phyloP scores from a whole-genome alignment of 2,888 invertebrate species.

The Folsomia manolachei region DNA sequence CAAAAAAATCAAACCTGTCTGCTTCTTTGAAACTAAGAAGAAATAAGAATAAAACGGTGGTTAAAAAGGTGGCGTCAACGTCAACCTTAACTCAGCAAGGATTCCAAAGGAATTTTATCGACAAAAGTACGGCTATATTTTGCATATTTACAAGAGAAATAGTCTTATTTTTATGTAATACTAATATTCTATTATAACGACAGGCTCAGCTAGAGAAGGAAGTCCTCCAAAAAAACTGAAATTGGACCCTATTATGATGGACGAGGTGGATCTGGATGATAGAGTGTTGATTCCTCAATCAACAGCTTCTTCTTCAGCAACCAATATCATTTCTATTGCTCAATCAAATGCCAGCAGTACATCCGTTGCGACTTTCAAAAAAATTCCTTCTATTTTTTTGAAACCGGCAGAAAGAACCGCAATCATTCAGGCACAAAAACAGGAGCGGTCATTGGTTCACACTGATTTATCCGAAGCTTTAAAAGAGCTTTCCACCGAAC shows the following conservation, averaged over 20 bases:
- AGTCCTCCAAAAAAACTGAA: slow-evolving; percentile 15
- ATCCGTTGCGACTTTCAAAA: no score
- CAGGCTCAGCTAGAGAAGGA: no score
- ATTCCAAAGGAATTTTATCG: no score
- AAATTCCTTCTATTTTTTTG: slow-evolving; percentile 25
- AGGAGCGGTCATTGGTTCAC: background rate
- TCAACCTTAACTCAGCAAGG: no score
- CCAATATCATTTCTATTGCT: background rate
- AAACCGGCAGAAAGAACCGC: slow-evolving; percentile 21
- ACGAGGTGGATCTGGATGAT: background rate
- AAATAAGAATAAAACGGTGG: background rate
- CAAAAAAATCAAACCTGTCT: slow-evolving; percentile 5
- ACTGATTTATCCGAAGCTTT: slow-evolving; percentile 6
- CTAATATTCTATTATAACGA: no score
- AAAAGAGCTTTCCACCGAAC: slow-evolving; percentile 4
- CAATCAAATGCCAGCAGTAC: background rate
- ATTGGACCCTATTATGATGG: background rate
- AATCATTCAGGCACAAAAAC: background rate
- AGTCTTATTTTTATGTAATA: background rate
- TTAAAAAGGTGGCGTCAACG: no score
- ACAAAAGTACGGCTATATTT: no score
- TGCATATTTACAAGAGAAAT: no score
- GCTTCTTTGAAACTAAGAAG: background rate
- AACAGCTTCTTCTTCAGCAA: background rate
- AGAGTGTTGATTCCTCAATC: no score